Conservation (phyloP, 2,113 vertebrate species). For the Labeo catla region DNA sequence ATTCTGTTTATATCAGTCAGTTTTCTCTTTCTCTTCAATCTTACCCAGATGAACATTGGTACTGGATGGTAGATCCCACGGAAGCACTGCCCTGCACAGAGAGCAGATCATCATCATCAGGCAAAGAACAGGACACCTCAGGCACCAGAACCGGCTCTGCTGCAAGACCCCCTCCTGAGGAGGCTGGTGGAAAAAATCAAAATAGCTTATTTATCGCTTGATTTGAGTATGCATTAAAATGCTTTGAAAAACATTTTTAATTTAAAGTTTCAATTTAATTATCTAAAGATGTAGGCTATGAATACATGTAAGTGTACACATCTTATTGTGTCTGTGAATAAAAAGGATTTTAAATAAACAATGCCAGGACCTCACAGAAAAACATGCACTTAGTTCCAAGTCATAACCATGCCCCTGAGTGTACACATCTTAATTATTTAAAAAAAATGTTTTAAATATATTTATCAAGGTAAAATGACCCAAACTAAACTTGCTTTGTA, state of each 20-base stretch:
- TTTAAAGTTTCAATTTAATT: not conserved
- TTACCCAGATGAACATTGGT: constrained; percentile 78
- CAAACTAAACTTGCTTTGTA: not conserved
- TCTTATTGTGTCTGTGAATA: not conserved
- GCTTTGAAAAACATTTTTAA: not conserved
- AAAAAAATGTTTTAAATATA: too few relatives aligned
- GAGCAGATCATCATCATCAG: constrained; percentile 69
- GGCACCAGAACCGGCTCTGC: constrained; percentile 8
- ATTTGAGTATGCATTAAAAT: not conserved
- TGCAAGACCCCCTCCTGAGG: not conserved
- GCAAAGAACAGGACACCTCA: constrained; percentile 68
- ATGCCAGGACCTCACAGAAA: too few relatives aligned
- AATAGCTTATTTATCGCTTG: not conserved
- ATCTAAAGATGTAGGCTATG: not conserved
- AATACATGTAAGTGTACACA: not conserved
- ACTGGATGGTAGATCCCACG: constrained; percentile 69
- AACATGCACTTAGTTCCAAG: too few relatives aligned
- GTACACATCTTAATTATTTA: not conserved
- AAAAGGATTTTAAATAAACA: too few relatives aligned
- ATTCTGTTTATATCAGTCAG: constrained; percentile 30
- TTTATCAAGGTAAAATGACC: too few relatives aligned
- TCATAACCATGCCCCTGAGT: not conserved
- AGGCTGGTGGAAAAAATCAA: constrained; percentile 27
- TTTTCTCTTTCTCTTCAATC: constrained; percentile 54
- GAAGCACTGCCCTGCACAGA: constrained; percentile 68